Conservation (phyloP, 35 echinoderm and acorn worm genomes). For the Chiridota heheva region DNA sequence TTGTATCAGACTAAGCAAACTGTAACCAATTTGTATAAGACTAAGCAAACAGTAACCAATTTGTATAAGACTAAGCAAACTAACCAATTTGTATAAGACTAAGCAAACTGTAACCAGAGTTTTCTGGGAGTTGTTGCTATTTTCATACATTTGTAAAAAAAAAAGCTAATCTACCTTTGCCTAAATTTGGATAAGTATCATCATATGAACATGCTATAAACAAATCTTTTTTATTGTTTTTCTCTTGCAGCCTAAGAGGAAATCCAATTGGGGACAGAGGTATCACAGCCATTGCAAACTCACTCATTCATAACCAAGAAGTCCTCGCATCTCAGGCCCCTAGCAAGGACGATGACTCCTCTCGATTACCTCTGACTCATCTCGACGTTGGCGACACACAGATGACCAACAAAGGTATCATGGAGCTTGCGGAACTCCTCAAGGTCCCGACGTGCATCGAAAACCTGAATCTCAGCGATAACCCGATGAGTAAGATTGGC, state of each 20-base stretch:
- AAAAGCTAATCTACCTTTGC: no score
- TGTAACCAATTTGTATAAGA: no score
- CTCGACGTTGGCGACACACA: constrained; percentile 66
- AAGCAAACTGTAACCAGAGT: no score
- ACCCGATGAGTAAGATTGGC: constrained; percentile 38
- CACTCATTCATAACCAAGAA: constrained; percentile 53
- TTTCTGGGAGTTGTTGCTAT: no score
- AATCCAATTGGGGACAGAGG: constrained; percentile 74
- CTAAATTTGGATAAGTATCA: no score
- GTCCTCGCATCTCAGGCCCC: background rate
- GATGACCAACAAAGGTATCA: constrained; percentile 51
- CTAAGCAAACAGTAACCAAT: no score
- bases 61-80: no score
- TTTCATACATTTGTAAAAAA: no score
- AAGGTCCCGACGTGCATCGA: constrained; percentile 39
- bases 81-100: no score
- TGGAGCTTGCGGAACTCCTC: constrained; percentile 54
- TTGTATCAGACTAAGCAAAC: no score
- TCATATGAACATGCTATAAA: no score
- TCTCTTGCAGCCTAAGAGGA: constrained; percentile 49
- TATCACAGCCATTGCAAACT: constrained; percentile 49
- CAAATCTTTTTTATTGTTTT: background rate
- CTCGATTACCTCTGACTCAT: constrained; percentile 52
- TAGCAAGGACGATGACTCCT: constrained; percentile 9
- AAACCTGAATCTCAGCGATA: constrained; percentile 78